Percentiles rank a stretch among this genome's conserved stretches.
Conservation (phyloP, 2,888 invertebrate genomes). For the Arctia plantaginis region DNA sequence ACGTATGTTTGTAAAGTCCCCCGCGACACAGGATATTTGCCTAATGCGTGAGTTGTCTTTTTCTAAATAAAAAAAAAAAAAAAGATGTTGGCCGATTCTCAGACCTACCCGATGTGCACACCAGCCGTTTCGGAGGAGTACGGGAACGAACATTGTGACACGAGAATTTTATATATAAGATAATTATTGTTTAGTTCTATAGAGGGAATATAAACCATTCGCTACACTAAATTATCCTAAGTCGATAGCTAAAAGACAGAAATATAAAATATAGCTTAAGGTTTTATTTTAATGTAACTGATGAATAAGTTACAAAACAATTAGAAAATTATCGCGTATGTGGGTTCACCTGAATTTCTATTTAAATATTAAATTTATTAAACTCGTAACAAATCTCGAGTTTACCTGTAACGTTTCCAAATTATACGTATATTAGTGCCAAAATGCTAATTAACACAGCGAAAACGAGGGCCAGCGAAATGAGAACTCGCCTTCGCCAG, state of each 20-base stretch:
- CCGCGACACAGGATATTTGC: too few species aligned
- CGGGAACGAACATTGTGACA: too few species aligned
- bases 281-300: background rate
- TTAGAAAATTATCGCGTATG: background rate
- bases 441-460: conserved; percentile 84
- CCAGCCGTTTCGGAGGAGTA: too few species aligned
- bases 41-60: too few species aligned
- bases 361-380: conserved; percentile 13
- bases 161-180: too few species aligned
- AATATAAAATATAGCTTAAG: background rate
- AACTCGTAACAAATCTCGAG: conserved; percentile 44
- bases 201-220: too few species aligned
- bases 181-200: too few species aligned
- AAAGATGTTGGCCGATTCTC: too few species aligned
- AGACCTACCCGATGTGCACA: too few species aligned
- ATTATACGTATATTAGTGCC: conserved; percentile 81
- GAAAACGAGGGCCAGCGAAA: conserved; percentile 76
- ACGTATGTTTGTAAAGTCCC: too few species aligned
- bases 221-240: background rate
- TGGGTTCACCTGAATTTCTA: background rate
- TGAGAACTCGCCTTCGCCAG: conserved; percentile 78
- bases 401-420: conserved; percentile 62
- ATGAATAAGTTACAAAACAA: background rate
- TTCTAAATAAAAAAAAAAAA: too few species aligned
- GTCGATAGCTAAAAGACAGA: background rate